A percentile compares a stretch with the other conserved stretches of the same genome.
Conservation (phyloP, 2,888 invertebrate species). For the Pristionchus arcanus region DNA sequence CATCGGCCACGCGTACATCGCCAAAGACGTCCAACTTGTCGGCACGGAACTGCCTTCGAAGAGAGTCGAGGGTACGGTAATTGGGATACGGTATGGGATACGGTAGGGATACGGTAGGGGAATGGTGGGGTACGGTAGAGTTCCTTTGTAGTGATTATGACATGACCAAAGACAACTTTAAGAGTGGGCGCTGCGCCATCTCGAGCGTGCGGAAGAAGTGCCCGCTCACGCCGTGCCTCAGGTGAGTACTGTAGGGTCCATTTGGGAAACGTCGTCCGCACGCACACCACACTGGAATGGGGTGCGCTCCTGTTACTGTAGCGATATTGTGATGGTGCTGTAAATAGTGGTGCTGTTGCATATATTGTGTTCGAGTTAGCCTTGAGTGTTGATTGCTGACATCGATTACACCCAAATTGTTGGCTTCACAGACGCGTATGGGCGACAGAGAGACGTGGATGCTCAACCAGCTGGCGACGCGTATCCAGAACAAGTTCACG, state of each 20-base stretch:
- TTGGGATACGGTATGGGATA: background rate
- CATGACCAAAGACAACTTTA: background rate
- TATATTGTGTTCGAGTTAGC: too few species aligned
- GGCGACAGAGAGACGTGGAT: background rate
- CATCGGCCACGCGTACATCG: background rate
- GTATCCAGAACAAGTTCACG: background rate
- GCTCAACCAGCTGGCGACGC: background rate
- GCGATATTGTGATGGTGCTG: too few species aligned
- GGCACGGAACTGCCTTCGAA: background rate
- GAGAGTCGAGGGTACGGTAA: conserved; percentile 28
- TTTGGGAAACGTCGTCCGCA: too few species aligned
- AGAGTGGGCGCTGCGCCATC: conserved; percentile 7
- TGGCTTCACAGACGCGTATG: background rate
- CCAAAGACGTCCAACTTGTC: background rate
- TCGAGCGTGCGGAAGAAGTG: background rate
- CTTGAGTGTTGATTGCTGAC: background rate
- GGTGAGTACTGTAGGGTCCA: background rate
- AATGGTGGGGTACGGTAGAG: background rate
- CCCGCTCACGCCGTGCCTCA: background rate
- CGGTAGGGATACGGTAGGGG: background rate
- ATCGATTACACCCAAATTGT: too few species aligned
- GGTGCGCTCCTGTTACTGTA: too few species aligned
- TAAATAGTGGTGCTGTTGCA: too few species aligned
- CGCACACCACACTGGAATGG: too few species aligned
- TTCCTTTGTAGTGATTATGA: too few species aligned